Evolutionary conservation across 2,888 invertebrate genomes (phyloP).

Genomic region (Biston stratarius): DNA sequence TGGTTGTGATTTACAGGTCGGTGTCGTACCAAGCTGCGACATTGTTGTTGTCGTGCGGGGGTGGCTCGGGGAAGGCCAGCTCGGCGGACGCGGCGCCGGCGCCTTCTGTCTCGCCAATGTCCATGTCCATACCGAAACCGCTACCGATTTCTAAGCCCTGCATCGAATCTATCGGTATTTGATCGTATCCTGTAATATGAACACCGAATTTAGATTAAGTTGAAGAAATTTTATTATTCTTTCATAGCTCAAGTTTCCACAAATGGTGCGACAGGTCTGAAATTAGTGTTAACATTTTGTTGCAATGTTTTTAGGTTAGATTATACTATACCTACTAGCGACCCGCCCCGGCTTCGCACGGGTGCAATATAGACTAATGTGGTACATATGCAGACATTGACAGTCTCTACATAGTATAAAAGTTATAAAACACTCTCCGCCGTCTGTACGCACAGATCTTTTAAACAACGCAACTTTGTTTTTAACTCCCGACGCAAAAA

Average conservation of each 20-base stretch:
- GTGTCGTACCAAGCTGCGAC: constrained; percentile 99
- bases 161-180: constrained; percentile 98
- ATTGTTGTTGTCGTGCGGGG: constrained; percentile 95
- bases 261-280: too few relatives aligned
- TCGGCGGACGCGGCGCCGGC: constrained; percentile 93
- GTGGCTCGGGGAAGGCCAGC: constrained; percentile 92
- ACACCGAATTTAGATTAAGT: not conserved
- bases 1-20: constrained; percentile 89
- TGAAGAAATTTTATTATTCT: not conserved
- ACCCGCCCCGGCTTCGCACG: not conserved
- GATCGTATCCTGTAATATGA: constrained; percentile 94
- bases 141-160: constrained; percentile 97
- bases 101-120: constrained; percentile 94
- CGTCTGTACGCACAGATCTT: too few relatives aligned
- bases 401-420: too few relatives aligned
- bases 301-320: too few relatives aligned
- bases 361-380: too few relatives aligned
- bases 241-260: not conserved
- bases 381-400: too few relatives aligned
- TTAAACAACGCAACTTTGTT: too few relatives aligned
- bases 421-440: too few relatives aligned
- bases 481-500: too few relatives aligned
- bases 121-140: constrained; percentile 96
- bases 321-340: not conserved
- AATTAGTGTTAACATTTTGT: too few relatives aligned